Base-by-base conservation (phyloP, 2,797 vertebrate genomes). In the Gymnothorax javanicus region DNA sequence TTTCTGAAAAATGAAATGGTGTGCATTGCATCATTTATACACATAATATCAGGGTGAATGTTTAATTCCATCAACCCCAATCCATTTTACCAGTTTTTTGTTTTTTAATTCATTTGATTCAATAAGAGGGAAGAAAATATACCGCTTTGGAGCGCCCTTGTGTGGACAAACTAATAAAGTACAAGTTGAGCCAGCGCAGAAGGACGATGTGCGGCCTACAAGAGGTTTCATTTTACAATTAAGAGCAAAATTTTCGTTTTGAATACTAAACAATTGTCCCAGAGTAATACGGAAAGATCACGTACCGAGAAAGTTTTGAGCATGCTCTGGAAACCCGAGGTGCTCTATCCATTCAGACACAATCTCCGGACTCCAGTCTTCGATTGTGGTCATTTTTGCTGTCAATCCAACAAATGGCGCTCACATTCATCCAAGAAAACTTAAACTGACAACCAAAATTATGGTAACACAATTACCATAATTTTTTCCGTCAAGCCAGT, bases 281-380 rank as follows among this genome's bases (percentile, higher is more conserved):
- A 52, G 43, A 17, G 73, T 1, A 20, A 50, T 15, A 20, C 73
- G 5, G 33, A 17, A 6, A 87, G 56, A 58, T 25, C n/a, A 73
- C 87, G 86, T 86, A 91, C 90, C 92, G 58, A 87, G 85, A 84
- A 91, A 92, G 77, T 43, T 86, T 23, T 84, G 83, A 3, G 88
- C 88, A 88, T 90, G 88, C 17, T 89, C 88, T 20, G 89, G 71
- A 87, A 92, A 90, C n/a, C 91, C 89, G 58, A 90, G 87, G 43
- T 91, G 87, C 56, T 71, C 84, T 54, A 91, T 77, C 90, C 92
- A 92, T 69, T 73, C 84, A 4, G 88, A 86, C 62, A 91, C 90
- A 15, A 90, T 79, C 6, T 89, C 90, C 17, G 90, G 85, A 15
- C 77, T 86, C 89, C 90, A 91, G 4, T 89, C 87, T 52, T 90